Evolutionary conservation across 2,888 invertebrate genomes (phyloP), one percentile per base, ranked within the genome.

Genomic region (Sinotaia quadrata): DNA sequence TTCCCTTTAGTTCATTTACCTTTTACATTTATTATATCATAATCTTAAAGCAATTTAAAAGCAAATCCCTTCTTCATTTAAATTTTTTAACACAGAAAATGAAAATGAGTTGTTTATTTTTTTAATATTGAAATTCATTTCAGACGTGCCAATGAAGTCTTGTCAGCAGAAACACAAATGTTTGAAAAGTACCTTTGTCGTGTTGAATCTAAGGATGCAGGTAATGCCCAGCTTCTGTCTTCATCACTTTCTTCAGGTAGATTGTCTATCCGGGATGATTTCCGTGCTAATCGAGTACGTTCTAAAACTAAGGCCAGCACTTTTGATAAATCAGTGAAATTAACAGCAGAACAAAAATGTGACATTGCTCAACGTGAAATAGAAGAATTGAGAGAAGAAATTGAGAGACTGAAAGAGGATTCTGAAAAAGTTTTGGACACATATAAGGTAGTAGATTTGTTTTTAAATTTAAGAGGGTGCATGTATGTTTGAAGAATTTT

Each of bases 301-400:
- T 87, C 87, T 3, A 87, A 87, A 73, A 85, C 86, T 18, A 74
- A 86, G 5, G 82, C 84, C 63, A 82, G 83, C 37, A 80, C 80
- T 34, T 78, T 83, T 29, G 87, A 88, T 68, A 81, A 82, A 67
- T 81, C 83, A 12, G 76, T 87, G 33, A 77, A 81, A 52, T 79
- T 88, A 15, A 81, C 82, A 33, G 83, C 86, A 51, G 88, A 88
- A 73, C 88, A 88, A 73, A 88, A 88, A 75, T 87, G 88, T 81
- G 88, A 88, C 66, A 88, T 88, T 67, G 86, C 88, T 44, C 87
- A 87, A 72, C 77, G 85, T 72, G 88, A 88, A 76, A 85, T 87
- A 44, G 88, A 88, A 72, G 87, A 87, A 69, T 75, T 86, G 5
- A 76, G 82, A 67, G 85, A 86, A 59, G 87, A 87, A 54, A 85